Percentiles rank a stretch among this genome's conserved stretches.
These are phyloP conservation scores for Melipona bicolor DNA, from an alignment of 2,888 invertebrate species.

Conservation along the genomic window DNA sequence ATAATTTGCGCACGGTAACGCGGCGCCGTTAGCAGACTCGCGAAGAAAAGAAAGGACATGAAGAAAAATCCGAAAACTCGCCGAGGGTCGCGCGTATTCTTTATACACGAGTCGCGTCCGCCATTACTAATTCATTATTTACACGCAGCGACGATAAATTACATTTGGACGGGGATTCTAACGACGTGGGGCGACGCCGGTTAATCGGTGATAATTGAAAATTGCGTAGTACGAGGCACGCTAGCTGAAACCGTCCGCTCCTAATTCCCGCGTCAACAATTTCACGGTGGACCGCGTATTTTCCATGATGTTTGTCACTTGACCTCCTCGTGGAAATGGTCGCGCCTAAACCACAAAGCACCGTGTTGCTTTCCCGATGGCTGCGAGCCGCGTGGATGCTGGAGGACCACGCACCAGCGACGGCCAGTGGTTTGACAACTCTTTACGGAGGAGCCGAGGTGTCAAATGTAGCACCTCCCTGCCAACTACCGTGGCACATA, in stretches of 20 bases:
- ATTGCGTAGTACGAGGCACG: constrained; percentile 33
- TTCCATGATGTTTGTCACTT: constrained; percentile 57
- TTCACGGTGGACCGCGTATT: constrained; percentile 44
- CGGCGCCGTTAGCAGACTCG: neutral
- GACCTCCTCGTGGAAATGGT: constrained; percentile 64
- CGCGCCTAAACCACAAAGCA: constrained; percentile 26
- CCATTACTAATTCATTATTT: constrained; percentile 47
- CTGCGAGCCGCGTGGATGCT: constrained; percentile 7
- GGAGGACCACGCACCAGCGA: constrained; percentile 58
- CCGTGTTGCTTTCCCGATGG: constrained; percentile 18
- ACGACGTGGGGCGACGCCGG: constrained; percentile 36
- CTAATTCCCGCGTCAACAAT: constrained; percentile 67
- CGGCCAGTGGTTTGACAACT: constrained; percentile 75
- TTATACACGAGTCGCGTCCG: neutral
- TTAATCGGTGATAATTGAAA: constrained; percentile 54
- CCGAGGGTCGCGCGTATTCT: neutral
- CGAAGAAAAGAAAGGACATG: neutral
- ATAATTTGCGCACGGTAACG: neutral
- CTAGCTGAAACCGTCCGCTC: constrained; percentile 18
- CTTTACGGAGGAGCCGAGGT: constrained; percentile 73
- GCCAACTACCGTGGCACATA: constrained; percentile 81
- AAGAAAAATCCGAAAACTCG: neutral
- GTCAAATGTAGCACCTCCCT: constrained; percentile 81
- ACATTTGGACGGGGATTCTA: constrained; percentile 52
- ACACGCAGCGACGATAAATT: constrained; percentile 36